Conservation (phyloP, 1,140 invertebrate genomes). For the Holcopasites calliopsidis region DNA sequence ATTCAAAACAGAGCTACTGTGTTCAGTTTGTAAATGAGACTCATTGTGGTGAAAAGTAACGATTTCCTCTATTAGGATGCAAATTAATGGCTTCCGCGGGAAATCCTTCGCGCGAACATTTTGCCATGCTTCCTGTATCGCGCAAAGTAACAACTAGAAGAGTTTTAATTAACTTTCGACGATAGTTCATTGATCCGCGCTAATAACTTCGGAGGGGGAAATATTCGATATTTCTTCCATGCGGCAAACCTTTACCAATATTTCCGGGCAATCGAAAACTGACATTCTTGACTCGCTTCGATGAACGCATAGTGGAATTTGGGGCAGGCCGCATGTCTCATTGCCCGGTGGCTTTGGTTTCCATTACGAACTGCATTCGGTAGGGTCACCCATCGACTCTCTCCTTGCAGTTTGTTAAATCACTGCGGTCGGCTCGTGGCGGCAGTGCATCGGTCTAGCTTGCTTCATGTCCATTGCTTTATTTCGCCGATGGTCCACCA, state of each 20-base stretch:
- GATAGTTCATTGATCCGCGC: neutral
- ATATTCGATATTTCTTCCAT: neutral
- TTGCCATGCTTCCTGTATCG: conserved; percentile 18
- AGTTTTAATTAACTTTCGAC: conserved; percentile 1
- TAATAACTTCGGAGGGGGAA: no score
- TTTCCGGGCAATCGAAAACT: neutral
- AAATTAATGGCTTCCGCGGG: conserved; percentile 43
- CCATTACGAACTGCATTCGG: conserved; percentile 11
- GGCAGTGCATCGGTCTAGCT: neutral
- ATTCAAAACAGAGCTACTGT: conserved; percentile 23
- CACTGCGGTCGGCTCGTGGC: conserved; percentile 1
- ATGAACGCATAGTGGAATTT: neutral
- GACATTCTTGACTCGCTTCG: neutral
- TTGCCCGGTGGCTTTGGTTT: neutral
- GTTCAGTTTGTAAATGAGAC: conserved; percentile 44
- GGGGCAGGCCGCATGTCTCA: neutral
- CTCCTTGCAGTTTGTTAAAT: conserved; percentile 26
- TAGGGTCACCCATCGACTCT: neutral
- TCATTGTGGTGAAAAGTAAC: conserved; percentile 32
- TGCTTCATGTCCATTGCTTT: neutral
- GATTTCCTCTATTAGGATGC: conserved; percentile 46
- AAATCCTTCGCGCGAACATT: conserved; percentile 11
- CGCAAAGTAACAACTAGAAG: neutral
- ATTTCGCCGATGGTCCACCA: neutral
- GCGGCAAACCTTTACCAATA: neutral